A percentile compares a stretch with the other conserved stretches of the same genome.
Evolutionary conservation across 2,113 vertebrate species (phyloP).

Genomic region (Carollia perspicillata): DNA sequence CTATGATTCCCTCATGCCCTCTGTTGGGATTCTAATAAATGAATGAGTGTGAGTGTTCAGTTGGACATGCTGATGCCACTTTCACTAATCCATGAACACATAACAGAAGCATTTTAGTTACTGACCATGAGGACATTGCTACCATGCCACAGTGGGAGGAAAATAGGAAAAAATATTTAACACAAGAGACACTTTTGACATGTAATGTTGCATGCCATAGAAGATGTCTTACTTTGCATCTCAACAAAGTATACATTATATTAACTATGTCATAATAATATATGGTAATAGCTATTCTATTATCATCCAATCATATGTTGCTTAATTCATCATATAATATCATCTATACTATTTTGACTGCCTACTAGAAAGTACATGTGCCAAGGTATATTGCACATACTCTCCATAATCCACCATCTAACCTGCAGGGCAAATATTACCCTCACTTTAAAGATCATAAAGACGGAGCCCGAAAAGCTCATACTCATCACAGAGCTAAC

Average conservation of each 20-base stretch:
- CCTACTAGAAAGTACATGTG: neutral
- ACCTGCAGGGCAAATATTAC: neutral
- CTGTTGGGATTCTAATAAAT: neutral
- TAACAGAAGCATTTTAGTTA: neutral
- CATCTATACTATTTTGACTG: neutral
- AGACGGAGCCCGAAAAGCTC: neutral
- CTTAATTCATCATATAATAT: neutral
- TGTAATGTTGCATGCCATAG: neutral
- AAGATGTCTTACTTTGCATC: neutral
- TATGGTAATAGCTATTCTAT: neutral
- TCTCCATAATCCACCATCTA: neutral
- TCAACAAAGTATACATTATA: neutral
- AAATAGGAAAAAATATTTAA: neutral
- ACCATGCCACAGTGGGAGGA: too few species aligned
- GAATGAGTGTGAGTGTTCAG: neutral
- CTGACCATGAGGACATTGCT: neutral
- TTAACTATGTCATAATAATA: neutral
- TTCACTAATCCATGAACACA: neutral
- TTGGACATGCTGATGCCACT: neutral
- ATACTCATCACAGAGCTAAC: too few species aligned
- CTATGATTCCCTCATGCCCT: neutral
- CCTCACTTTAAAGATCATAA: neutral
- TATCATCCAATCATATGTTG: neutral
- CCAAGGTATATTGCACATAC: neutral
- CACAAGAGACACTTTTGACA: neutral